These are phyloP conservation scores for Oxytorus armatus DNA, from an alignment of 2,888 invertebrate genomes.

Conservation along the genomic window DNA sequence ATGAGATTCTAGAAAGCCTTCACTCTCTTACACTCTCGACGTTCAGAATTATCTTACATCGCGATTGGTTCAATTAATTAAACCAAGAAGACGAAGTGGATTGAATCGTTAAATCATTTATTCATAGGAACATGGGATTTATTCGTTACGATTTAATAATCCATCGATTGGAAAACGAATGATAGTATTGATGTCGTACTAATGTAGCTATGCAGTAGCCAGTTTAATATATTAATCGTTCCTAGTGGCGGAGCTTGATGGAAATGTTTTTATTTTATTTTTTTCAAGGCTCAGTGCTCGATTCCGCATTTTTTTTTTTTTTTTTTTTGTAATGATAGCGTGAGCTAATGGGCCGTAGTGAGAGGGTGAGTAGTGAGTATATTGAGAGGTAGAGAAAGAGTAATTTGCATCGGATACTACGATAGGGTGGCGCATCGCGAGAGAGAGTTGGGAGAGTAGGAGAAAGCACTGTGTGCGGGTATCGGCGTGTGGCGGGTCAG, in stretches of 20 bases:
- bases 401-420: constrained; percentile 32
- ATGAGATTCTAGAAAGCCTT: constrained; percentile 65
- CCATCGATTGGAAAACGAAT: constrained; percentile 20
- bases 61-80: constrained; percentile 45
- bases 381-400: constrained; percentile 30
- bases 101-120: constrained; percentile 40
- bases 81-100: constrained; percentile 22
- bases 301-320: constrained; percentile 17
- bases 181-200: not conserved
- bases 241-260: not conserved
- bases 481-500: not conserved
- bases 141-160: constrained; percentile 19
- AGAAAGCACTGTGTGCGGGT: constrained; percentile 4
- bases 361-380: constrained; percentile 27
- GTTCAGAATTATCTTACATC: not conserved
- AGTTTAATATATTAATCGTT: not conserved
- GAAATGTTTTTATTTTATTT: constrained; percentile 20
- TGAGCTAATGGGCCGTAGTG: constrained; percentile 55
- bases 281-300: constrained; percentile 23
- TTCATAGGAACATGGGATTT: constrained; percentile 19
- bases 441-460: constrained; percentile 24
- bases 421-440: constrained; percentile 23
- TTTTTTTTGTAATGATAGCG: constrained; percentile 55
- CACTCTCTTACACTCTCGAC: not conserved
- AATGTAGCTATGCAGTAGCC: not conserved